Conservation (phyloP, 1,140 invertebrate species). For the Schmidtea mediterranea region DNA sequence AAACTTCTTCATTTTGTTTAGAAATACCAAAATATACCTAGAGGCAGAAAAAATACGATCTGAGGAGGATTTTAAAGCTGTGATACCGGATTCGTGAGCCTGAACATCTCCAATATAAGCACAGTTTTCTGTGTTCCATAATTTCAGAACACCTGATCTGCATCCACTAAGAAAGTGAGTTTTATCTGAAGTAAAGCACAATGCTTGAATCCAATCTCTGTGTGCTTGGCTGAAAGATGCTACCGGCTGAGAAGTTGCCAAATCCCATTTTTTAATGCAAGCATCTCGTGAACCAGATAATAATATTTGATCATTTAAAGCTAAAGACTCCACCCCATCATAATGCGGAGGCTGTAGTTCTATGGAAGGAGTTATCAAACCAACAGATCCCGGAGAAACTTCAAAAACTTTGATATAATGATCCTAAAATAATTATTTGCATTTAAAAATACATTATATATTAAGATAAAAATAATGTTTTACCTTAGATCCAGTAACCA, state of each 20-base stretch:
- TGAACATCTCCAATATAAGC: conserved; percentile 39
- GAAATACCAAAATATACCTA: no score
- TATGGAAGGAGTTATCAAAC: conserved; percentile 35
- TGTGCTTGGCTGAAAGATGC: conserved; percentile 57
- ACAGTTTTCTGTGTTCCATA: conserved; percentile 41
- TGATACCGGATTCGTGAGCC: conserved; percentile 44
- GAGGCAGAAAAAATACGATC: conserved; percentile 47
- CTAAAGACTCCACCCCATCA: conserved; percentile 55
- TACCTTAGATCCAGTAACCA: conserved; percentile 4
- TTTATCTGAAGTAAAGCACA: conserved; percentile 10
- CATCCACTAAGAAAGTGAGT: conserved; percentile 44
- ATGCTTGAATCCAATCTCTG: conserved; percentile 54
- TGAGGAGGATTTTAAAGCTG: conserved; percentile 44
- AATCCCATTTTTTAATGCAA: conserved; percentile 61
- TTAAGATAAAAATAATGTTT: conserved; percentile 10
- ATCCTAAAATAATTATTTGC: conserved; percentile 40
- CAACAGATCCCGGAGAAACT: conserved; percentile 31
- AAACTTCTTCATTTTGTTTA: no score
- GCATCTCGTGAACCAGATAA: conserved; percentile 60
- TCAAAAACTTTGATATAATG: conserved; percentile 48
- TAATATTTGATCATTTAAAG: conserved; percentile 36
- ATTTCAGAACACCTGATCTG: conserved; percentile 41
- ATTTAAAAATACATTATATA: conserved; percentile 40
- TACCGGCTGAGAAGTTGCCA: conserved; percentile 20
- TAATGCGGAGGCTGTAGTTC: conserved; percentile 62